These are phyloP conservation scores for Cinclus cinclus DNA, from an alignment of 2,113 vertebrate genomes.

Conservation along the genomic window DNA sequence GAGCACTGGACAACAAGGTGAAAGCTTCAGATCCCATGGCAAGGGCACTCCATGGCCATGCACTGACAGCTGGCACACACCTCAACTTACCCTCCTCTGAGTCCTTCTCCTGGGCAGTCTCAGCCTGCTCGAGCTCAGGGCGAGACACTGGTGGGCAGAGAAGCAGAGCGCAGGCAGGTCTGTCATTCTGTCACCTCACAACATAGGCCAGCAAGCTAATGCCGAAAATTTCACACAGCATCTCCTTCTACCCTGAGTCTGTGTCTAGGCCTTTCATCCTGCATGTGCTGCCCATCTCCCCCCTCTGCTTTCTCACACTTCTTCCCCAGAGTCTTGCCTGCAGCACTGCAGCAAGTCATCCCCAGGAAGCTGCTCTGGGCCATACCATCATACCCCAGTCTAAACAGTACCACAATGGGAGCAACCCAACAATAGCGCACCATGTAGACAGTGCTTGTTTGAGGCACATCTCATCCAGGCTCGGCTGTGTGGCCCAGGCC, in stretches of 20 bases:
- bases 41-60: conserved; percentile 13
- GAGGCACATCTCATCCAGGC: neutral
- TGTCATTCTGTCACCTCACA: conserved; percentile 7
- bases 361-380: neutral
- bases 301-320: neutral
- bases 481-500: neutral
- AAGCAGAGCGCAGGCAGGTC: conserved; percentile 18
- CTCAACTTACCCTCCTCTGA: conserved; percentile 53
- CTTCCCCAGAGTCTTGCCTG: neutral
- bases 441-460: fast-evolving
- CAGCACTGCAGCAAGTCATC: neutral
- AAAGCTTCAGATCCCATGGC: neutral
- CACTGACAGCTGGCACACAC: neutral
- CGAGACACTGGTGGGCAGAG: conserved; percentile 53
- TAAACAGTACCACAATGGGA: neutral
- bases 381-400: neutral
- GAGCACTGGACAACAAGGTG: neutral
- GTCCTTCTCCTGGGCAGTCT: conserved; percentile 49
- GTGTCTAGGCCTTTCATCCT: neutral
- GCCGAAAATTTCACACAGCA: neutral
- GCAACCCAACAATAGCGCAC: neutral
- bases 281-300: neutral
- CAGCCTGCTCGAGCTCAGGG: conserved; percentile 52
- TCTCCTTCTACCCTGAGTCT: neutral
- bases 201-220: neutral